phyloP scores from a whole-genome alignment of 2,888 invertebrate genomes.

The Panzeria rudis region DNA sequence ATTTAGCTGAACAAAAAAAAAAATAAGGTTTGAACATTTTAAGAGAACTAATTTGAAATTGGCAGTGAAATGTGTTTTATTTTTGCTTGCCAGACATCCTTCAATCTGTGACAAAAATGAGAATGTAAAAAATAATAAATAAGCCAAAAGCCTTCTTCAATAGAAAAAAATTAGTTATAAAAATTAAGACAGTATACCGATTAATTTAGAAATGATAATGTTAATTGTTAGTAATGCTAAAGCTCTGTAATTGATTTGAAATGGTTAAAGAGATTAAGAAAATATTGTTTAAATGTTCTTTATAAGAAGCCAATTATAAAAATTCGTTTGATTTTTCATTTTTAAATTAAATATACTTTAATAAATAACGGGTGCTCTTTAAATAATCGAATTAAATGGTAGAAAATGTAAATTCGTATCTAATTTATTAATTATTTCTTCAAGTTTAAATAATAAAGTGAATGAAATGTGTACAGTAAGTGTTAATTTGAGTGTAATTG shows the following conservation, averaged over 20 bases:
- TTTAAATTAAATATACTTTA: slow-evolving; percentile 13
- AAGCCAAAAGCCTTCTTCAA: slow-evolving; percentile 18
- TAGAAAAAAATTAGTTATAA: background rate
- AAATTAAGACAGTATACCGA: background rate
- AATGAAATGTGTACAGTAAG: slow-evolving; percentile 14
- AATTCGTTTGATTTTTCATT: slow-evolving; percentile 10
- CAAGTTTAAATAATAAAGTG: slow-evolving; percentile 26
- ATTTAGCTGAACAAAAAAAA: background rate
- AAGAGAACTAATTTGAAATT: background rate
- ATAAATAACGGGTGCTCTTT: slow-evolving; percentile 53
- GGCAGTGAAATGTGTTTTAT: background rate
- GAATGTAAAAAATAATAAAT: slow-evolving; percentile 31
- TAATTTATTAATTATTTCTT: background rate
- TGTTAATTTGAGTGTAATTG: slow-evolving; percentile 27
- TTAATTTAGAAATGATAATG: background rate
- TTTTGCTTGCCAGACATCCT: background rate
- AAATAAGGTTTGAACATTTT: background rate
- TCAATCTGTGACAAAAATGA: slow-evolving; percentile 14
- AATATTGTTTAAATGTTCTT: background rate
- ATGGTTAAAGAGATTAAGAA: slow-evolving; percentile 43
- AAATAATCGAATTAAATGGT: slow-evolving; percentile 20
- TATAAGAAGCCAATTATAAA: slow-evolving; percentile 60
- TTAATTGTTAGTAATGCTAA: slow-evolving; percentile 56
- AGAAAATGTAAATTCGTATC: background rate
- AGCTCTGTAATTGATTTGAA: slow-evolving; percentile 71